phyloP scores from a whole-genome alignment of 2,797 vertebrate genomes.

The Sorex maritimensis region DNA sequence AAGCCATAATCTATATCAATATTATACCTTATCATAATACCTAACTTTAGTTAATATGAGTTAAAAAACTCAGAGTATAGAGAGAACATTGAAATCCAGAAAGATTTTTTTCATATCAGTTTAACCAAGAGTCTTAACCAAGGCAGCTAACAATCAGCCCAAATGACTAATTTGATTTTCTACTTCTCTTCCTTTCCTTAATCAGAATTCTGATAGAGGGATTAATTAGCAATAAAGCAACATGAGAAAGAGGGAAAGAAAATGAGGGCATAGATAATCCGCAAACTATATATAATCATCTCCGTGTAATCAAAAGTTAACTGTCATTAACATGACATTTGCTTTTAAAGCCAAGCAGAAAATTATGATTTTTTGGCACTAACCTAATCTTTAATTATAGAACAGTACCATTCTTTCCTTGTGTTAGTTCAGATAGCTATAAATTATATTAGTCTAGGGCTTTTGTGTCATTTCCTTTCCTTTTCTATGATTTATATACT shows the following conservation, averaged over 20 bases:
- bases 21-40: not conserved
- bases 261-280: slow-evolving; percentile 85
- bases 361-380: slow-evolving; percentile 82
- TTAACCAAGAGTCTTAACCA: slow-evolving; percentile 72
- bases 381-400: slow-evolving; percentile 85
- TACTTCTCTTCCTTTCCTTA: slow-evolving; percentile 82
- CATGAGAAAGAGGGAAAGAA: slow-evolving; percentile 81
- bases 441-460: slow-evolving; percentile 81
- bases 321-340: slow-evolving; percentile 82
- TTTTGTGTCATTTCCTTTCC: slow-evolving; percentile 88
- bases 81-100: slow-evolving; percentile 51
- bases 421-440: slow-evolving; percentile 79
- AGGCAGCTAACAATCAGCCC: slow-evolving; percentile 75
- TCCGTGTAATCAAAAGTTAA: slow-evolving; percentile 78
- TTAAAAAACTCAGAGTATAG: slow-evolving; percentile 35
- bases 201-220: slow-evolving; percentile 85
- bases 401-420: slow-evolving; percentile 78
- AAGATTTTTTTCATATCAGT: slow-evolving; percentile 63
- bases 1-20: not conserved
- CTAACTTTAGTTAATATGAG: slow-evolving; percentile 29
- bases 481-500: slow-evolving; percentile 82
- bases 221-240: slow-evolving; percentile 87
- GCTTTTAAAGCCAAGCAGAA: slow-evolving; percentile 83
- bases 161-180: slow-evolving; percentile 86
- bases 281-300: slow-evolving; percentile 86